A percentile compares a stretch with the other conserved stretches of the same genome.
Evolutionary conservation across 2,113 vertebrate genomes (phyloP).

Genomic region (Athene noctua): DNA sequence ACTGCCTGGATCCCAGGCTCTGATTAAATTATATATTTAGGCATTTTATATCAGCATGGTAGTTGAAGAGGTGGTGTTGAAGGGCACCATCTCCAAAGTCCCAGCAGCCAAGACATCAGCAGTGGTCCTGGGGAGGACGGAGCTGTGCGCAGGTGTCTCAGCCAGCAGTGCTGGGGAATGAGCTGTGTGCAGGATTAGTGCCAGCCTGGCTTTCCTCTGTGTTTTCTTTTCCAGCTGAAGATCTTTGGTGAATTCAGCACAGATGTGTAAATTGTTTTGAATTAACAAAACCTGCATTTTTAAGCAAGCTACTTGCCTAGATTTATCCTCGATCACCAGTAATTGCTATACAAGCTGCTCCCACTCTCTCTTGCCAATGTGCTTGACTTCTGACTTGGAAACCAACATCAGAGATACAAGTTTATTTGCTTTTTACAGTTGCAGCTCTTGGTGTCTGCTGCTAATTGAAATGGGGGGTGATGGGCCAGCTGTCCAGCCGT

Average conservation of each 20-base stretch:
- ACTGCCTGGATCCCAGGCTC: background rate
- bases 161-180: background rate
- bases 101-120: background rate
- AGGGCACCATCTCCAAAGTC: background rate
- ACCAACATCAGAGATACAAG: background rate
- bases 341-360: background rate
- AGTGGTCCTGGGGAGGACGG: rapidly evolving
- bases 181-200: background rate
- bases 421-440: slow-evolving; percentile 3
- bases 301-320: background rate
- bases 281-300: background rate
- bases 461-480: background rate
- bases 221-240: background rate
- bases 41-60: background rate
- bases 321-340: background rate
- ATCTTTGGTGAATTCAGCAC: background rate
- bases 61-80: background rate
- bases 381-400: background rate
- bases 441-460: background rate
- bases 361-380: background rate
- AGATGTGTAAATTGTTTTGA: background rate
- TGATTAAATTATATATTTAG: background rate
- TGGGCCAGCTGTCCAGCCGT: background rate
- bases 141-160: rapidly evolving
- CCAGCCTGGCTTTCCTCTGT: background rate